phyloP scores from a whole-genome alignment of 2,888 invertebrate genomes.

The Fissipunctia ypsillon region DNA sequence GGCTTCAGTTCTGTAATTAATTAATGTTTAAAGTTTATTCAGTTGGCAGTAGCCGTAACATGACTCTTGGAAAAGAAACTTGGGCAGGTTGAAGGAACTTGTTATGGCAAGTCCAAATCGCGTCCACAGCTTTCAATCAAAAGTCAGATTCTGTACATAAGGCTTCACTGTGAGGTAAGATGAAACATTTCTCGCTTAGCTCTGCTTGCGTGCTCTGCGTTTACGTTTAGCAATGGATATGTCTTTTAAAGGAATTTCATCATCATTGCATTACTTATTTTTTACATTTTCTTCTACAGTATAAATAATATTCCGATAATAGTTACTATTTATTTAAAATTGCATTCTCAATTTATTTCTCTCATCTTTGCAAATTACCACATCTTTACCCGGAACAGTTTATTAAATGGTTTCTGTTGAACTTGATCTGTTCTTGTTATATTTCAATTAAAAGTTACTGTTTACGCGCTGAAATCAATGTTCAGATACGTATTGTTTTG shows the following conservation, averaged over 20 bases:
- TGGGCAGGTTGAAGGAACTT: constrained; percentile 29
- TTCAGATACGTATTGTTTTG: constrained; percentile 28
- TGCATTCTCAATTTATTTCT: not conserved
- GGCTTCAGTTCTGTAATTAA: constrained; percentile 27
- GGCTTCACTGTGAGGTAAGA: not conserved
- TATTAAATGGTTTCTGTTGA: constrained; percentile 46
- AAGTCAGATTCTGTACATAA: constrained; percentile 27
- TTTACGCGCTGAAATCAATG: constrained; percentile 32
- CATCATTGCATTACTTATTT: not conserved
- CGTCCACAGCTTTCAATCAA: constrained; percentile 47
- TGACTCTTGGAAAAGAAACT: constrained; percentile 39
- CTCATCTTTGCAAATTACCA: not conserved
- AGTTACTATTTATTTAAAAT: not conserved
- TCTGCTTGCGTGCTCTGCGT: too few relatives aligned
- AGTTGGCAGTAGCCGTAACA: constrained; percentile 16
- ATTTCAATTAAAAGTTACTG: constrained; percentile 74
- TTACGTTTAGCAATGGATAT: not conserved
- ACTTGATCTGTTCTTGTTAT: constrained; percentile 65
- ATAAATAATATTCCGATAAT: not conserved
- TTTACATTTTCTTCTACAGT: not conserved
- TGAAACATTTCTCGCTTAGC: constrained; percentile 3
- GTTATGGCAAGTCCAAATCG: constrained; percentile 44
- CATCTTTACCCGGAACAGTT: constrained; percentile 5
- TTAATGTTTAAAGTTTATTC: constrained; percentile 26
- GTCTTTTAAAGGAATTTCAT: not conserved